phyloP scores from a whole-genome alignment of 2,888 invertebrate species.

The Stenotaenia linearis region DNA sequence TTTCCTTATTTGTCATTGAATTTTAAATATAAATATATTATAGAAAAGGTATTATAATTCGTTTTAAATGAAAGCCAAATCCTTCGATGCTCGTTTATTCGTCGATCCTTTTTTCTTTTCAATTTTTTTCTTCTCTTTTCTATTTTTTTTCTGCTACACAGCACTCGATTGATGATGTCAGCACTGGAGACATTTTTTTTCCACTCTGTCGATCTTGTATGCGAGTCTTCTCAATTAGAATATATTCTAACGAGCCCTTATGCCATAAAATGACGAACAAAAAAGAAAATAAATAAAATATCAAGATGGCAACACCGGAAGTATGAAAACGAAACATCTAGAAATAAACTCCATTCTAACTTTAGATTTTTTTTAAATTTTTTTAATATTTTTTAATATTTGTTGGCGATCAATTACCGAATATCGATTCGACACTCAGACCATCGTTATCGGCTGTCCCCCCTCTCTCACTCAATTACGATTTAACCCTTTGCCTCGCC shows the following conservation, averaged over 20 bases:
- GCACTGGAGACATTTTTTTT: slow-evolving; percentile 10
- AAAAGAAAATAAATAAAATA: background rate
- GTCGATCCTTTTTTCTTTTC: background rate
- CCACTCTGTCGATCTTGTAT: slow-evolving; percentile 11
- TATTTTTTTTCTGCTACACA: slow-evolving; percentile 17
- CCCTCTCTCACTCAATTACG: background rate
- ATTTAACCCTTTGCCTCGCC: slow-evolving; percentile 1
- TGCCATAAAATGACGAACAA: background rate
- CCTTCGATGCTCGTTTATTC: slow-evolving; percentile 19
- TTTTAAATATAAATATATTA: background rate
- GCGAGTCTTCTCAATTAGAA: background rate
- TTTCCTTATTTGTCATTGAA: background rate
- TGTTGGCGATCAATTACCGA: background rate
- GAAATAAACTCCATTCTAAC: background rate
- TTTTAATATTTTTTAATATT: too few species aligned
- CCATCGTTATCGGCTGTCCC: background rate
- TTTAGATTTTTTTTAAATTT: background rate
- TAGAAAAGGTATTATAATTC: too few species aligned
- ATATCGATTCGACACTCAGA: background rate
- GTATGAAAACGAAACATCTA: background rate
- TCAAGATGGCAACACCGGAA: background rate
- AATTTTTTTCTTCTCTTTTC: background rate
- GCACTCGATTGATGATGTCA: slow-evolving; percentile 19
- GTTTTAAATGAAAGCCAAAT: background rate
- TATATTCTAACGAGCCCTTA: background rate